phyloP scores from a whole-genome alignment of 2,797 vertebrate species.

The Galaxias olidus region DNA sequence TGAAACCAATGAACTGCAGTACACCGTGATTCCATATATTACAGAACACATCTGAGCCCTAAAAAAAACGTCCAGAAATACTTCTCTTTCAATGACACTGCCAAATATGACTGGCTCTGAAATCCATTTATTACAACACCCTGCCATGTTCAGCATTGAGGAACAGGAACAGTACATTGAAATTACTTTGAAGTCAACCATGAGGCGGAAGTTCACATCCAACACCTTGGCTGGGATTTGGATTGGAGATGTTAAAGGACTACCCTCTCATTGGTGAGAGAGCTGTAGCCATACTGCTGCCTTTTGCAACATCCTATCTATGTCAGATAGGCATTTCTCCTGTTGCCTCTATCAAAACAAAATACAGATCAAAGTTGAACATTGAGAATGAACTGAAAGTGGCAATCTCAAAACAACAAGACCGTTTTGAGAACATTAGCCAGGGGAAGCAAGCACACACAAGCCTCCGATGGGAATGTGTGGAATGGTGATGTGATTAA shows the following conservation, averaged over 20 bases:
- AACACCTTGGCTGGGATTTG: too few species aligned
- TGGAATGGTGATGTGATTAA: too few species aligned
- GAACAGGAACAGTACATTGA: constrained; percentile 1
- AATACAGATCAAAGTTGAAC: not conserved
- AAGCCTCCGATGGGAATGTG: too few species aligned
- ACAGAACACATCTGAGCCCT: constrained; percentile 2
- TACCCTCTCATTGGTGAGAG: too few species aligned
- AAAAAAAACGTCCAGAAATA: not conserved
- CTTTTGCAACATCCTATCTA: not conserved
- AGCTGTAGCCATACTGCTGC: constrained; percentile 39
- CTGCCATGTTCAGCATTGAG: not conserved
- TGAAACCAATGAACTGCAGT: not conserved
- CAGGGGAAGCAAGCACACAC: too few species aligned
- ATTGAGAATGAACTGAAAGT: constrained; percentile 14
- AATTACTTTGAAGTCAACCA: too few species aligned
- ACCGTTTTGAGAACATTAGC: too few species aligned
- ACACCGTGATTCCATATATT: not conserved
- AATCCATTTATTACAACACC: not conserved
- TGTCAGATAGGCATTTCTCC: too few species aligned
- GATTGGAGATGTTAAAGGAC: too few species aligned
- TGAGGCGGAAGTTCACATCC: too few species aligned
- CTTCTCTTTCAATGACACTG: not conserved
- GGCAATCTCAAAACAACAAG: too few species aligned
- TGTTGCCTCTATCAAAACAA: not conserved
- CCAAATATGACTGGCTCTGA: too few species aligned